These are phyloP conservation scores for Formica selysi DNA, from an alignment of 1,140 invertebrate genomes.

Conservation along the genomic window DNA sequence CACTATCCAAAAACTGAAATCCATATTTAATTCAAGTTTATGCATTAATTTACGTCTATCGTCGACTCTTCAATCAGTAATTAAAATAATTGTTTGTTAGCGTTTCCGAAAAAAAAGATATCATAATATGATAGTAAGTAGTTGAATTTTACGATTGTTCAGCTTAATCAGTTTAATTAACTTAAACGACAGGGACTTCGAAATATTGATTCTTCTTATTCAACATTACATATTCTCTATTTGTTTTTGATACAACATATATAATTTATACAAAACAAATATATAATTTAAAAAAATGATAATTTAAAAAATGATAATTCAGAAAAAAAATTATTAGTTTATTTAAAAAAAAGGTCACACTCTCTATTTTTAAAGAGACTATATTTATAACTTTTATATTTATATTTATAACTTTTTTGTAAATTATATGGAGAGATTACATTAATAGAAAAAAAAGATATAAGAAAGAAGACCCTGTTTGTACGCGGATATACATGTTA, in stretches of 20 bases:
- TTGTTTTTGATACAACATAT: neutral
- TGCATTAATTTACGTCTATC: constrained; percentile 83
- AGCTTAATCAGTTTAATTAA: neutral
- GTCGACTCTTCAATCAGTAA: constrained; percentile 86
- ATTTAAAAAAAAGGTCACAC: too few species aligned
- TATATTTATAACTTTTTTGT: neutral
- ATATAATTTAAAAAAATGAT: too few species aligned
- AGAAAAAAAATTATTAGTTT: too few species aligned
- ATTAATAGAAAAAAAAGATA: neutral
- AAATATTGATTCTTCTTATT: neutral
- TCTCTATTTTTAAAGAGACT: neutral
- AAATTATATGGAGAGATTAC: constrained; percentile 19
- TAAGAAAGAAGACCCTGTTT: constrained; percentile 49
- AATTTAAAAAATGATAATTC: too few species aligned
- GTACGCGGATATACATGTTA: neutral
- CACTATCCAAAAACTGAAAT: constrained; percentile 73
- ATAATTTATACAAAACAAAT: neutral
- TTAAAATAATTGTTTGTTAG: constrained; percentile 74
- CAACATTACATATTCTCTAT: neutral
- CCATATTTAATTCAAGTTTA: constrained; percentile 67
- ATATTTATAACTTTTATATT: too few species aligned
- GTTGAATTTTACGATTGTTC: neutral
- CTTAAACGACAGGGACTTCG: constrained; percentile 51
- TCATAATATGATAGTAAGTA: constrained; percentile 2
- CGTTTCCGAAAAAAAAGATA: neutral